Conservation (phyloP, 2,797 vertebrate species). For the Anguilla pacifica region DNA sequence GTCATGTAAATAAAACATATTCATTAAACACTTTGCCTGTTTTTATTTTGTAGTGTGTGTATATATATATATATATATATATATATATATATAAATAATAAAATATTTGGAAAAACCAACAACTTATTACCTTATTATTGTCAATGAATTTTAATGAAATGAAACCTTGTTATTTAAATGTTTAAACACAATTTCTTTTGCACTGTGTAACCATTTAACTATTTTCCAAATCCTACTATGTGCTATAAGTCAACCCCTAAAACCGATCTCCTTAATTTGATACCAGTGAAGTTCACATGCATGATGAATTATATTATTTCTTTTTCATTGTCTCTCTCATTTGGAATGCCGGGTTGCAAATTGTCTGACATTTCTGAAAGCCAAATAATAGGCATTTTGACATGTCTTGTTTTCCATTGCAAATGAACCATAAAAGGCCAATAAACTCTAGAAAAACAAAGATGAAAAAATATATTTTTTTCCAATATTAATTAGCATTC, state of each 20-base stretch:
- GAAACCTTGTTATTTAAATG: too few relatives aligned
- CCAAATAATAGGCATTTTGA: slow-evolving; percentile 1
- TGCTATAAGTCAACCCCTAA: neutral
- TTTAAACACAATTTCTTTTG: too few relatives aligned
- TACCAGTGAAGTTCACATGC: neutral
- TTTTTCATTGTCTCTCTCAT: neutral
- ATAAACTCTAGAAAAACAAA: slow-evolving; percentile 22
- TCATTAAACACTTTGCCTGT: too few relatives aligned
- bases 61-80: too few relatives aligned
- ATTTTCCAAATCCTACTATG: too few relatives aligned
- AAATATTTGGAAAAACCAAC: too few relatives aligned
- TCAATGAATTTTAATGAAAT: too few relatives aligned
- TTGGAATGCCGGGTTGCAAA: neutral
- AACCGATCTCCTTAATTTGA: neutral
- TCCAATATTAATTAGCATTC: neutral
- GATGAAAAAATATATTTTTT: neutral
- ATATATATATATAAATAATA: too few relatives aligned
- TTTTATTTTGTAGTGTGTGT: too few relatives aligned
- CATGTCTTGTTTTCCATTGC: neutral
- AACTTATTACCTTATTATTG: too few relatives aligned
- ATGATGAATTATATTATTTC: neutral
- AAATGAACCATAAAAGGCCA: slow-evolving; percentile 18
- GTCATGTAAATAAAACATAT: too few relatives aligned
- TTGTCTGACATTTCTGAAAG: neutral
- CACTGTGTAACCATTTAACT: too few relatives aligned